Conservation (phyloP, 1,140 invertebrate species). For the Bathynomus jamesi region DNA sequence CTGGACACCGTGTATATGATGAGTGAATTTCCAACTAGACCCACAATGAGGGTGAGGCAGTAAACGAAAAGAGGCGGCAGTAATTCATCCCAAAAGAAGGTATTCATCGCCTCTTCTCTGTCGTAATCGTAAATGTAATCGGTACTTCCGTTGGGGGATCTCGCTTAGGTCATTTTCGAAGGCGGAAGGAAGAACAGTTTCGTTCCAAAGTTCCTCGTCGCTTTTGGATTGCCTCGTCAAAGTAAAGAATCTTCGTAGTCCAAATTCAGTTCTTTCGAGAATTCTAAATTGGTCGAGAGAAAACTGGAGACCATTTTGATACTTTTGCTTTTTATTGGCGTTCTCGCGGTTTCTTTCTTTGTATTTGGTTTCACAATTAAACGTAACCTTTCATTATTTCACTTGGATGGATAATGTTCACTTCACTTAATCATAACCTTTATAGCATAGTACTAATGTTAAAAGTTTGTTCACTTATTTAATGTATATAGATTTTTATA, state of each 20-base stretch:
- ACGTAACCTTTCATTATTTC: no score
- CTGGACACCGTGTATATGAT: conserved; percentile 52
- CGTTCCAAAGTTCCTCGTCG: background rate
- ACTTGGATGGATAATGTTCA: no score
- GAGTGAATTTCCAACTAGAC: conserved; percentile 54
- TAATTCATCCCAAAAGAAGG: conserved; percentile 51
- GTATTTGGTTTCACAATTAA: no score
- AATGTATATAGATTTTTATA: no score
- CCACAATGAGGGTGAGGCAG: conserved; percentile 54
- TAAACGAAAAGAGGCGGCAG: conserved; percentile 55
- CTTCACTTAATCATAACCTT: no score
- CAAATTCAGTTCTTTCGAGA: background rate
- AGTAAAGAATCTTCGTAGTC: background rate
- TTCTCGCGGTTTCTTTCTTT: no score
- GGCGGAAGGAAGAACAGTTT: no score
- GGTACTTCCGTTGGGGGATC: background rate
- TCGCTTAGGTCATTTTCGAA: background rate
- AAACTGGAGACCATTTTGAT: background rate
- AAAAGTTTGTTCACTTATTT: no score
- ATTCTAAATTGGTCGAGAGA: background rate
- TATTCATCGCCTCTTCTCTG: conserved; percentile 30
- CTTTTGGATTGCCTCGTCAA: background rate
- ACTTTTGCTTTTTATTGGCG: no score
- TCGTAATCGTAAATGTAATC: conserved; percentile 17
- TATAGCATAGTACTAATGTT: no score